Percentiles rank a stretch among this genome's conserved stretches.
phyloP scores from a whole-genome alignment of 1,140 invertebrate genomes.

The Musca vetustissima region DNA sequence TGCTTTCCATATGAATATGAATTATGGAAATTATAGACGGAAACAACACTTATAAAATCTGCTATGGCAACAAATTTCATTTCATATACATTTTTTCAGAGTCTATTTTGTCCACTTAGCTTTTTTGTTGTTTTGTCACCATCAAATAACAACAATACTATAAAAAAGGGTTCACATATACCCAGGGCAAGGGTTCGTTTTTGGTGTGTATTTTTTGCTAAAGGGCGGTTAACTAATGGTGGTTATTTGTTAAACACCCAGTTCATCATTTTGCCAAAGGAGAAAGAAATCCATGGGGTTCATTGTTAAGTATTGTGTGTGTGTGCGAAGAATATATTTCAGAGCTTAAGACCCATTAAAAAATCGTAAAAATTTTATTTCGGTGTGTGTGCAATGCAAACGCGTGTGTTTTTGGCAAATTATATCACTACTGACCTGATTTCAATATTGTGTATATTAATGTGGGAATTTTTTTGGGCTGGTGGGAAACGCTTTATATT shows the following conservation, averaged over 20 bases:
- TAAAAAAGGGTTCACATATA: no score
- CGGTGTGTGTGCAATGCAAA: neutral
- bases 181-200: no score
- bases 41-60: slow-evolving; percentile 17
- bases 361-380: no score
- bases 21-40: slow-evolving; percentile 50
- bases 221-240: slow-evolving; percentile 1
- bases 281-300: no score
- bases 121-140: neutral
- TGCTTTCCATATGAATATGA: slow-evolving; percentile 48
- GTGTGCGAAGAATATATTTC: no score
- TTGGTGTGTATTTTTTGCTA: no score
- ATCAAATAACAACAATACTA: no score
- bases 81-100: slow-evolving; percentile 4
- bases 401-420: slow-evolving; percentile 1
- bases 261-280: no score
- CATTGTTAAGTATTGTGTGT: no score
- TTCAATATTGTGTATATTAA: neutral
- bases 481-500: no score
- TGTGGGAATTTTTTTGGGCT: slow-evolving; percentile 1
- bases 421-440: slow-evolving; percentile 9
- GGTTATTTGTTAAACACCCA: neutral
- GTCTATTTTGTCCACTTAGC: neutral
- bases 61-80: slow-evolving; percentile 5
- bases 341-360: no score